Base-by-base conservation (phyloP, 2,113 vertebrate genomes). In the Periophthalmodon schlosseri region DNA sequence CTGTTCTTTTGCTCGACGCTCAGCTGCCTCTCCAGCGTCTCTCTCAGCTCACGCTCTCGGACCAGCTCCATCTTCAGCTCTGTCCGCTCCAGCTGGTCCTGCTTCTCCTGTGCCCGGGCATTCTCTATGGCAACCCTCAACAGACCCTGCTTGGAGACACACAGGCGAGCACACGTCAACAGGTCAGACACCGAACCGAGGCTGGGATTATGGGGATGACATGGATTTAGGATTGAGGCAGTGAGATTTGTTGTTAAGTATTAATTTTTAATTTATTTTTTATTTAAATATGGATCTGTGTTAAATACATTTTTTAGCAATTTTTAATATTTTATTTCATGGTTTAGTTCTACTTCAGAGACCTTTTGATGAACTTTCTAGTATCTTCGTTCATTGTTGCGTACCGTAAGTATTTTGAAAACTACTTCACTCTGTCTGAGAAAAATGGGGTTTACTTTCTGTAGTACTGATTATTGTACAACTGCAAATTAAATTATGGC, bases 31-130 rank as follows among this genome's bases (percentile, higher is more conserved):
- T 99, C 98, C 86, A 99, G 92, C 3, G 95, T 97, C 95, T 99
- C 98, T 61, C 98, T 93, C 70, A 98, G 93, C 92, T 99, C 98
- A 88, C 97, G 89, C 91, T 99, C 98, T 77, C 97, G 94, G 89
- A 97, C 96, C 82, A 99, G 95, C 89, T 99, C 98, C 97, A 99
- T 96, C 94, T 99, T 99, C 89, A 99, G 92, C 89, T 99, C 98
- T 5, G 96, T 98, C 92, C 97, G 97, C 93, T 99, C 97, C 94
- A 99, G 93, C 86, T 99, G 97, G 76, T 98, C 96, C 81, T 99
- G 98, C 81, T 99, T 99, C 89, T 99, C 98, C 94, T 99, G 98
- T 76, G 96, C 96, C 87, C 98, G 94, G 69, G 97, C 96, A 77
- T 97, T 98, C 89, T 99, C 98, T 86, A 99, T 97, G 91, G 98